A percentile compares a stretch with the other conserved stretches of the same genome.
phyloP scores from a whole-genome alignment of 1,140 invertebrate species.

The Prorops nasuta region DNA sequence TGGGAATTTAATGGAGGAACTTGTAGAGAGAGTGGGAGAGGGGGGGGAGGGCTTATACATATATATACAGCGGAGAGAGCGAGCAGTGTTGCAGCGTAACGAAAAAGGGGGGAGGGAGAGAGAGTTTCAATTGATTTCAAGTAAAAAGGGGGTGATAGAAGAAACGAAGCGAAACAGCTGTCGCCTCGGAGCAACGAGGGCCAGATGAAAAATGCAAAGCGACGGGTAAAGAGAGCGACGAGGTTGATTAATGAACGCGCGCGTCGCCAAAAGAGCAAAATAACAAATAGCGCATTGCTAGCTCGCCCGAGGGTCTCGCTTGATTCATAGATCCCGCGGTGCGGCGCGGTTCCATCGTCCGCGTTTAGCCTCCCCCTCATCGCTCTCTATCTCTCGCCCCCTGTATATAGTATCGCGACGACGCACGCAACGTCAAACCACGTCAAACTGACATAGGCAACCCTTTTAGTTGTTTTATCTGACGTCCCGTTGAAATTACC shows the following conservation, averaged over 20 bases:
- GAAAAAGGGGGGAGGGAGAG: too few relatives aligned
- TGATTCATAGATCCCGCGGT: constrained; percentile 34
- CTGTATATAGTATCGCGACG: constrained; percentile 18
- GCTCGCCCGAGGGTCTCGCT: constrained; percentile 19
- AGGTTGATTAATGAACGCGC: constrained; percentile 51
- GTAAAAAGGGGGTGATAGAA: too few relatives aligned
- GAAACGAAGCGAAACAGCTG: too few relatives aligned
- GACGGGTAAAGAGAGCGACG: constrained; percentile 30
- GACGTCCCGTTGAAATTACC: constrained; percentile 15
- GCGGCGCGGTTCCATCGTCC: constrained; percentile 30
- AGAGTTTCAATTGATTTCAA: too few relatives aligned
- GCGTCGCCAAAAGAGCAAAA: constrained; percentile 45
- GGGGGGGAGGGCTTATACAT: not conserved
- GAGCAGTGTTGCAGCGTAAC: too few relatives aligned
- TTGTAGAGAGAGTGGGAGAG: not conserved
- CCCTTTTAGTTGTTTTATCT: not conserved
- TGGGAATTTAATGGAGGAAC: too few relatives aligned
- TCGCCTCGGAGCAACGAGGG: too few relatives aligned
- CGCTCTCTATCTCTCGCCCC: not conserved
- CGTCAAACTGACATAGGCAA: constrained; percentile 4
- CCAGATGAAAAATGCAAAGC: constrained; percentile 42
- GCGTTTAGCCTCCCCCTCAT: not conserved
- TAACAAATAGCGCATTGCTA: constrained; percentile 46
- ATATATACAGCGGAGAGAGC: constrained; percentile 1
- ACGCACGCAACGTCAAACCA: constrained; percentile 36